Evolutionary conservation across 2,797 vertebrate species (phyloP), one percentile per base, ranked within the genome.

Genomic region (Otus scops): DNA sequence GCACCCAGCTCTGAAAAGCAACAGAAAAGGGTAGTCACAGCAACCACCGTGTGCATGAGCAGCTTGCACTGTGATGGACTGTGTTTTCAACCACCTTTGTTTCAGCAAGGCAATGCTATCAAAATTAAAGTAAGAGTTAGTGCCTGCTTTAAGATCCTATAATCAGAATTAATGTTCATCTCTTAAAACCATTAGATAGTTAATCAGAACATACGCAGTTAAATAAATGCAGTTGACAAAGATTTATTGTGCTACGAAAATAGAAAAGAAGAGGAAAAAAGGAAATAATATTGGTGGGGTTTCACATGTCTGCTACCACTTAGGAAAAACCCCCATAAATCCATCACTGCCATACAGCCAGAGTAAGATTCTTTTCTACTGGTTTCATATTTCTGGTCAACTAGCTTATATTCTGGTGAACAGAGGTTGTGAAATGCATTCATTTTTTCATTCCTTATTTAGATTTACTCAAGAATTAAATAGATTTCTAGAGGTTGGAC

Each of bases 141-240:
- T 60, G 43, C 47, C 27, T 94, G 39, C 36, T 92, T 71, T 41
- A 53, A 73, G 80, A 38, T 7, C 48, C 38, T 14, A 0, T 94
- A 94, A 96, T 95, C 80, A 93, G n/a, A 94, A 97, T 95, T 84
- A 95, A 96, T 95, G 83, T 94, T 79, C n/a, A 50, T 86, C 76
- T 76, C 80, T 67, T 80, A 71, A 77, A 90, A 26, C 30, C 30
- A 9, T 76, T 67, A 64, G 76, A 15, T 41, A 76, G 79, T 86
- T 90, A 90, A 93, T 93, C 80, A 84, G 94, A 84, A 84, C 64
- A 45, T 6, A 54, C 1, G 2, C 20, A 67, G 65, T 85, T 90
- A 87, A 86, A 84, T 51, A 74, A 67, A 79, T 5, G 51, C 6
- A 4, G 7, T 8, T 32, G 70, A 26, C 23, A 39, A 77, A 76